Conservation (phyloP, 2,797 vertebrate species). For the Fratercula arctica region DNA sequence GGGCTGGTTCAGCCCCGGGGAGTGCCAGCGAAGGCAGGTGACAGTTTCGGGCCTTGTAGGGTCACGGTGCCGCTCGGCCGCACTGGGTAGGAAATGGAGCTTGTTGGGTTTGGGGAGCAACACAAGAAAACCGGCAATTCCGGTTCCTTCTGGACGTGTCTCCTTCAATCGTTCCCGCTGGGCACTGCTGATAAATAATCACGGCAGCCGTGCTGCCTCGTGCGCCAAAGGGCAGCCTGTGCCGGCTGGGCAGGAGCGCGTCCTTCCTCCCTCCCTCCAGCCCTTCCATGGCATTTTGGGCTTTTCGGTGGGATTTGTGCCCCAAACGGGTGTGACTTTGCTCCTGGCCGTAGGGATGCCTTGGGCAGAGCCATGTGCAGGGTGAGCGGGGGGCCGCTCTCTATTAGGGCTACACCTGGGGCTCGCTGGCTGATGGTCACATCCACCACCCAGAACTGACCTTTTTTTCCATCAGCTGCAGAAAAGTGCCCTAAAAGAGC, state of each 20-base stretch:
- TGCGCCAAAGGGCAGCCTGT: not conserved
- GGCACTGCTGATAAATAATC: not conserved
- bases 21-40: not conserved
- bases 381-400: not conserved
- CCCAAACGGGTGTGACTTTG: fast-evolving
- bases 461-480: not conserved
- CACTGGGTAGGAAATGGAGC: not conserved
- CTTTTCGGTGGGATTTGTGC: not conserved
- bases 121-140: conserved; percentile 34
- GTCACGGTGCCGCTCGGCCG: not conserved
- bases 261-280: fast-evolving
- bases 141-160: conserved; percentile 32
- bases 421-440: fast-evolving
- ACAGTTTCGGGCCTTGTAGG: not conserved
- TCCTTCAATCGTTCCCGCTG: not conserved
- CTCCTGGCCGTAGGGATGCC: fast-evolving
- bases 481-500: not conserved
- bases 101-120: conserved; percentile 6
- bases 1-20: not conserved
- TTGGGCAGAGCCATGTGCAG: fast-evolving
- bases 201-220: not conserved
- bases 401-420: too few species aligned
- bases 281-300: fast-evolving
- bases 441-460: not conserved
- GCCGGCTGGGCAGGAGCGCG: fast-evolving